Percentiles rank a stretch among this genome's conserved stretches.
phyloP scores from a whole-genome alignment of 2,888 invertebrate genomes.

The Prionchulus punctatus region DNA sequence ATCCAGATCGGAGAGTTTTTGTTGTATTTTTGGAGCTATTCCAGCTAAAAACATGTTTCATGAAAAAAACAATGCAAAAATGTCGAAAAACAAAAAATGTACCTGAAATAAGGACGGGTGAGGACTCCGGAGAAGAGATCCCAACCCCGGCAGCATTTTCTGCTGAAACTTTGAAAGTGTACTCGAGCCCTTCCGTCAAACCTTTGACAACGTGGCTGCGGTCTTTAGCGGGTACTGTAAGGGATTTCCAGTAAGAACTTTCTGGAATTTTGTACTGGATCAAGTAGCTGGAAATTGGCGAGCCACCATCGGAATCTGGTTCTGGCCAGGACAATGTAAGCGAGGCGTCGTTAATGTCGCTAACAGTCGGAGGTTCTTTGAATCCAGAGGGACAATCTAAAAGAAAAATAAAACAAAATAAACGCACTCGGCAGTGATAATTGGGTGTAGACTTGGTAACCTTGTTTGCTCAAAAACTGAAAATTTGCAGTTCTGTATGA shows the following conservation, averaged over 20 bases:
- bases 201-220: constrained; percentile 29
- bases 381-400: too few species aligned
- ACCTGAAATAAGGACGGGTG: constrained; percentile 36
- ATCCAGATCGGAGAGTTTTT: background rate
- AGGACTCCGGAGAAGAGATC: constrained; percentile 24
- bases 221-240: background rate
- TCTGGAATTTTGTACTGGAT: constrained; percentile 29
- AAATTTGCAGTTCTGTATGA: too few species aligned
- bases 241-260: constrained; percentile 1
- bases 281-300: constrained; percentile 33
- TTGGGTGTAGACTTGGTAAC: too few species aligned
- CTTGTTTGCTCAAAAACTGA: too few species aligned
- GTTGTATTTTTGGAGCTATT: background rate
- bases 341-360: too few species aligned
- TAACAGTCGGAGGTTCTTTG: too few species aligned
- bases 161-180: constrained; percentile 66
- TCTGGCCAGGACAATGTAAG: background rate
- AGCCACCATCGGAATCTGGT: constrained; percentile 24
- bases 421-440: too few species aligned
- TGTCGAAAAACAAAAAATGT: too few species aligned
- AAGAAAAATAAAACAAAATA: too few species aligned
- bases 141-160: constrained; percentile 66
- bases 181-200: constrained; percentile 36
- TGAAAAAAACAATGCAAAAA: too few species aligned
- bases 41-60: constrained; percentile 6